A percentile compares a stretch with the other conserved stretches of the same genome.
phyloP scores from a whole-genome alignment of 2,797 vertebrate genomes.

The Mycteria americana region DNA sequence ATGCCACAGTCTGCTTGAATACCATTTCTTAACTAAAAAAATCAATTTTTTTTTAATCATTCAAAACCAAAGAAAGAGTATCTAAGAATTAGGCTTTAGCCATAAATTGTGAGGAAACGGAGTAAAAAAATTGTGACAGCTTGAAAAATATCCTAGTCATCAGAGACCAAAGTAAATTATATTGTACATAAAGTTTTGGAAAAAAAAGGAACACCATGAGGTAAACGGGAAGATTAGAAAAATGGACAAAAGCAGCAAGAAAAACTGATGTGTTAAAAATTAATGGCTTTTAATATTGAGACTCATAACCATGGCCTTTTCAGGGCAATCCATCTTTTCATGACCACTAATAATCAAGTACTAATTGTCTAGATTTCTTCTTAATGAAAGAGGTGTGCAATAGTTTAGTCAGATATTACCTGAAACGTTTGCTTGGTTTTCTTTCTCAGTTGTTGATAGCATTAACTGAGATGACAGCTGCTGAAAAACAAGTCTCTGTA shows the following conservation, averaged over 20 bases:
- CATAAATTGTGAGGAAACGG: background rate
- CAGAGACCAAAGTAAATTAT: background rate
- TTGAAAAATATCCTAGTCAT: background rate
- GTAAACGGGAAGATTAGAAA: background rate
- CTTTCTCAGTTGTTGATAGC: background rate
- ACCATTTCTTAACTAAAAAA: background rate
- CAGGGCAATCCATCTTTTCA: background rate
- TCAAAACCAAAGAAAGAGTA: background rate
- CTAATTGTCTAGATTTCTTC: background rate
- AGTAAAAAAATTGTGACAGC: background rate
- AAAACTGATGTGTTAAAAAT: background rate
- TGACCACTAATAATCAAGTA: background rate
- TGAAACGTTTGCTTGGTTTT: background rate
- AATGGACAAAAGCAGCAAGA: background rate
- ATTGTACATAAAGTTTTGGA: background rate
- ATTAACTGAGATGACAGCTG: background rate
- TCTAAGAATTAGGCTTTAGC: background rate
- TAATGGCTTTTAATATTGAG: background rate
- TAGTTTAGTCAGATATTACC: background rate
- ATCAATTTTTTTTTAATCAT: background rate
- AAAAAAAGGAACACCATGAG: background rate
- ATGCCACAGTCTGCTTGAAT: background rate
- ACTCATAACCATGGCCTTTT: background rate
- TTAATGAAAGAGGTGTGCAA: background rate
- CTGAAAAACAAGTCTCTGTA: background rate